Evolutionary conservation across 2,888 invertebrate species (phyloP).

Genomic region (Branchellion lobata): DNA sequence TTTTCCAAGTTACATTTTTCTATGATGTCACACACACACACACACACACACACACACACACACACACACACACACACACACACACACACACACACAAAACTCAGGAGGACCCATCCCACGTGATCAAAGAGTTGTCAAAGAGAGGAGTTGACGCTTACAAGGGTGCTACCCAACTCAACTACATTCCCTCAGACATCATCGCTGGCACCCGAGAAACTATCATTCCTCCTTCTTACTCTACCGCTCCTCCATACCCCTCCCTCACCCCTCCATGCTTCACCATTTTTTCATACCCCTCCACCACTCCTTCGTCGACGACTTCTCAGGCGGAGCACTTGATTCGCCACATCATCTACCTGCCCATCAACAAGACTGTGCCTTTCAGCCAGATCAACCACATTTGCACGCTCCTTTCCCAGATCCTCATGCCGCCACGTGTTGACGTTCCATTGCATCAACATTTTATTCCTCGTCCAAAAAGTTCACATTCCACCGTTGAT

Average conservation of each 20-base stretch:
- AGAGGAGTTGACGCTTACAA: conserved; percentile 61
- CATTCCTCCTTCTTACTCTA: not conserved
- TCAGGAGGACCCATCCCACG: conserved; percentile 59
- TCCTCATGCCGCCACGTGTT: not conserved
- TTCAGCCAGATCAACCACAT: conserved; percentile 58
- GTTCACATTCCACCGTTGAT: too few relatives aligned
- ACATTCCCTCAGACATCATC: conserved; percentile 56
- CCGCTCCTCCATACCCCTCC: not conserved
- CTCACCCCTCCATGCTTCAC: not conserved
- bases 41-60: too few relatives aligned
- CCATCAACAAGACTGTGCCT: conserved; percentile 61
- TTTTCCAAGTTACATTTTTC: not conserved
- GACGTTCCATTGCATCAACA: not conserved
- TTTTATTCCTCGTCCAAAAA: not conserved
- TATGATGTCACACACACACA: too few relatives aligned
- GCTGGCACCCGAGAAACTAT: not conserved
- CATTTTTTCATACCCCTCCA: not conserved
- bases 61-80: too few relatives aligned
- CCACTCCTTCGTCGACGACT: not conserved
- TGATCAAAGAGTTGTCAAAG: conserved; percentile 56
- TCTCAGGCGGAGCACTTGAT: conserved; percentile 60
- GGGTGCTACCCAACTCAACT: conserved; percentile 61
- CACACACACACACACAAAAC: too few relatives aligned
- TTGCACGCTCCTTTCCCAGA: conserved; percentile 49
- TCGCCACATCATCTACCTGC: conserved; percentile 62